Evolutionary conservation across 2,797 vertebrate species (phyloP).

Genomic region (Chrosomus eos): DNA sequence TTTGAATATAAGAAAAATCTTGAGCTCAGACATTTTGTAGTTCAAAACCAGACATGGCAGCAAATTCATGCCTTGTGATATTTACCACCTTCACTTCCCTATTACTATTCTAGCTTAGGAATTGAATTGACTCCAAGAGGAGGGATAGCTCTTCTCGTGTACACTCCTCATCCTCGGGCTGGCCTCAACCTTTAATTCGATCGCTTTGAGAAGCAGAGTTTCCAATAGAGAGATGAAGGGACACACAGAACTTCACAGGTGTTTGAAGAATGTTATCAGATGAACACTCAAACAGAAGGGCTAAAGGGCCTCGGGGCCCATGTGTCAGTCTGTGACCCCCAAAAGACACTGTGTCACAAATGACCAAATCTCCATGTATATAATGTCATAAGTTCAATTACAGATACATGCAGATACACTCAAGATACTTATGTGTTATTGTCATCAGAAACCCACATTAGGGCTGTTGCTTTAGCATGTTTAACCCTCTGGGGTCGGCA

Average conservation of each 20-base stretch:
- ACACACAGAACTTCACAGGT: conserved; percentile 11
- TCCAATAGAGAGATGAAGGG: not conserved
- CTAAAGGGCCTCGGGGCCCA: not conserved
- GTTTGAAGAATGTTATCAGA: conserved; percentile 15
- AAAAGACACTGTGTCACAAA: not conserved
- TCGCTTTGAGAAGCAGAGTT: conserved; percentile 11
- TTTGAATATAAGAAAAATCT: not conserved
- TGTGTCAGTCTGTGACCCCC: conserved; percentile 1
- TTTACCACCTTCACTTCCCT: not conserved
- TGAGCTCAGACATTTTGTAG: not conserved
- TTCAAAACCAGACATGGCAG: not conserved
- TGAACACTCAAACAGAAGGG: conserved; percentile 26
- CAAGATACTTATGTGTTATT: not conserved
- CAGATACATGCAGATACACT: not conserved
- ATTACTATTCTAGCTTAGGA: not conserved
- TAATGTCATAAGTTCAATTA: not conserved
- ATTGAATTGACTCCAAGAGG: not conserved
- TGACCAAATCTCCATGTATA: too few species aligned
- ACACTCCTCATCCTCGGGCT: not conserved
- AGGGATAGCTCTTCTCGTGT: not conserved
- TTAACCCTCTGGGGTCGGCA: too few species aligned
- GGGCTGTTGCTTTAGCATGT: too few species aligned
- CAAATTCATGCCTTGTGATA: not conserved
- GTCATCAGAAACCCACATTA: not conserved
- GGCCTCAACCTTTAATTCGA: conserved; percentile 17